Base-by-base conservation (phyloP, 2,797 vertebrate genomes). In the Hirundo rustica region DNA sequence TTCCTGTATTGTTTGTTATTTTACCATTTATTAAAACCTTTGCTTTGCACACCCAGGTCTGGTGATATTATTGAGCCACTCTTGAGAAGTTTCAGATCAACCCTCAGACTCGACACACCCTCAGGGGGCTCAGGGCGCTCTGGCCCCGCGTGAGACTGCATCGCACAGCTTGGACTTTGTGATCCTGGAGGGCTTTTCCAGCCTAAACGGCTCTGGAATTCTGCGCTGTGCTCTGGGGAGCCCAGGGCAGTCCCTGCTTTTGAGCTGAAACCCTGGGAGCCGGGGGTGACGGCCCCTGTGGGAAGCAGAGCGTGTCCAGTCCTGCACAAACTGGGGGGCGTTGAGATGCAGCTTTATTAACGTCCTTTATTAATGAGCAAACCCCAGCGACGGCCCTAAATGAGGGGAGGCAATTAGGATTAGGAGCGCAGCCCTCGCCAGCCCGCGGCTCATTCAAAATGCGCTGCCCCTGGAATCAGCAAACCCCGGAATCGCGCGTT, bases 361-460 rank as follows among this genome's bases (percentile, higher is more conserved):
- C 12, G 61, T 61, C 47, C 40, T 65, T 67, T 17, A 45, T 91
- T 84, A 91, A 85, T 78, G 74, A 91, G 78, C 87, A 82, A 84
- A 94, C 82, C 44, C 10, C 83, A 21, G 57, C n/a, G 92, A 74
- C 5, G 40, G 58, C 86, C 42, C 91, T 66, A 42, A 76, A 48
- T 5, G 61, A 94, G 85, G 58, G 68, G 77, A 78, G 81, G 62
- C 60, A 92, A 84, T 96, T 88, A 85, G 62, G 61, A n/a, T 77
- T 3, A 7, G 44, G 4, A 13, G 40, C 38, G 58, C n/a, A 14
- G 57, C 55, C 38, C 61, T 91, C n/a, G 5, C 64, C 83, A 45
- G 73, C 83, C 76, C 55, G 34, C 22, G 29, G 62, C 89, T 95
- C 66, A 87, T 95, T 95, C 85, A 78, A 88, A 91, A 96, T 5